A percentile compares a stretch with the other conserved stretches of the same genome.
These are phyloP conservation scores for Phalacrocorax brasilianus DNA, from an alignment of 2,113 vertebrate genomes.

Conservation along the genomic window DNA sequence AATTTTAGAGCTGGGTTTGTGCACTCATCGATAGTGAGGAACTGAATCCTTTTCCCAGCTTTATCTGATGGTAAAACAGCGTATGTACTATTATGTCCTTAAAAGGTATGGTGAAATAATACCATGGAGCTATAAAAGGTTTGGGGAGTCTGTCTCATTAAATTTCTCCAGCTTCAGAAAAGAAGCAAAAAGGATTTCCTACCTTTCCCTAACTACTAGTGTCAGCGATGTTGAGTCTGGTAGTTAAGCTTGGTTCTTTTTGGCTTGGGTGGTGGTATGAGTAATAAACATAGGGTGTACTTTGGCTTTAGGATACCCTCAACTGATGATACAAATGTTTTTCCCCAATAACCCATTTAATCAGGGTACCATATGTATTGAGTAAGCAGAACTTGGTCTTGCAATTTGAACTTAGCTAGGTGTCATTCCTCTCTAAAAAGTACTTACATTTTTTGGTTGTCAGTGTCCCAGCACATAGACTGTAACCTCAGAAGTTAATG, in stretches of 20 bases:
- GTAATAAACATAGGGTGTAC: neutral
- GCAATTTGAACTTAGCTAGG: neutral
- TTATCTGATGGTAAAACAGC: neutral
- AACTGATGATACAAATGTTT: neutral
- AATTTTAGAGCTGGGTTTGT: neutral
- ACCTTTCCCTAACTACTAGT: neutral
- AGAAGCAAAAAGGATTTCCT: neutral
- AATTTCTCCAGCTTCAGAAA: neutral
- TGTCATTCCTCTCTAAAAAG: neutral
- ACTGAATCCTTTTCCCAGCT: neutral
- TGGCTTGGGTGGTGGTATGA: neutral
- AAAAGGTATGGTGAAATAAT: neutral
- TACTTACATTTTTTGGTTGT: fast-evolving
- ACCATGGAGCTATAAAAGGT: neutral
- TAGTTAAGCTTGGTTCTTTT: neutral
- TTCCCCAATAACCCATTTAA: neutral
- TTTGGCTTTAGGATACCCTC: neutral
- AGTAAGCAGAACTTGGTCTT: neutral
- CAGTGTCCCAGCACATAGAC: neutral
- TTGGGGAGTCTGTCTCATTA: neutral
- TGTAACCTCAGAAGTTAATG: neutral
- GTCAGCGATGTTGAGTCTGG: neutral
- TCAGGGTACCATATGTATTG: neutral
- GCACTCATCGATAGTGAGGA: neutral
- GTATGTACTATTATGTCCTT: neutral